Percentiles rank a stretch among this genome's conserved stretches.
These are phyloP conservation scores for Zygothrica quintamaculata DNA, from an alignment of 2,888 invertebrate species.

Conservation along the genomic window DNA sequence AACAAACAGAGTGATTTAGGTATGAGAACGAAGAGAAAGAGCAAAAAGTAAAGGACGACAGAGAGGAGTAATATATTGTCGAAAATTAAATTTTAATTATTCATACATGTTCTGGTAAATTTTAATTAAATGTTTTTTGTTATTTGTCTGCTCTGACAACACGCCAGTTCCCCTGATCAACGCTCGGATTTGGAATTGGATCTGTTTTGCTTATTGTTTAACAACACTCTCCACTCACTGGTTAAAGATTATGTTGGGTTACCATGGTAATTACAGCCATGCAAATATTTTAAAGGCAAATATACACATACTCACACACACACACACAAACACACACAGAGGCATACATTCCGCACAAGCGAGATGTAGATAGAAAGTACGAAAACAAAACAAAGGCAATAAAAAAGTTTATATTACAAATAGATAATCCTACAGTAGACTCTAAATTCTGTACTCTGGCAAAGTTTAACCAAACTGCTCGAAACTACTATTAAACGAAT, in stretches of 20 bases:
- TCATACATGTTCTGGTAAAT: slow-evolving; percentile 73
- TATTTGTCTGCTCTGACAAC: slow-evolving; percentile 52
- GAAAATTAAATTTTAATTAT: slow-evolving; percentile 77
- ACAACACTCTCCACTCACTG: slow-evolving; percentile 44
- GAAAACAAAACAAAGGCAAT: neutral
- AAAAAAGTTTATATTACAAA: too few species aligned
- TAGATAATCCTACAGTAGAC: too few species aligned
- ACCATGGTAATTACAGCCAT: slow-evolving; percentile 61
- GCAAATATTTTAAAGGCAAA: slow-evolving; percentile 69
- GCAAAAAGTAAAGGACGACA: too few species aligned
- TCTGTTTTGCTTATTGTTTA: slow-evolving; percentile 35
- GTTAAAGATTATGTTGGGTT: slow-evolving; percentile 54
- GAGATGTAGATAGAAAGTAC: neutral
- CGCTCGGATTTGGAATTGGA: slow-evolving; percentile 3
- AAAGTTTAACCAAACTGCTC: too few species aligned
- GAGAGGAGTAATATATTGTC: slow-evolving; percentile 61
- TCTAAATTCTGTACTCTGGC: too few species aligned
- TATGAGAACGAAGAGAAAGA: neutral
- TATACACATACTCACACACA: slow-evolving; percentile 27
- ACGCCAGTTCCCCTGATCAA: neutral
- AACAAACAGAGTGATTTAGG: slow-evolving; percentile 1
- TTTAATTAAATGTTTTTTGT: slow-evolving; percentile 77
- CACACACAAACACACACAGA: too few species aligned
- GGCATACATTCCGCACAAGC: too few species aligned
- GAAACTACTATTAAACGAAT: too few species aligned